Conservation (phyloP, 2,888 invertebrate species). For the Rhagophthalmus giganteus region DNA sequence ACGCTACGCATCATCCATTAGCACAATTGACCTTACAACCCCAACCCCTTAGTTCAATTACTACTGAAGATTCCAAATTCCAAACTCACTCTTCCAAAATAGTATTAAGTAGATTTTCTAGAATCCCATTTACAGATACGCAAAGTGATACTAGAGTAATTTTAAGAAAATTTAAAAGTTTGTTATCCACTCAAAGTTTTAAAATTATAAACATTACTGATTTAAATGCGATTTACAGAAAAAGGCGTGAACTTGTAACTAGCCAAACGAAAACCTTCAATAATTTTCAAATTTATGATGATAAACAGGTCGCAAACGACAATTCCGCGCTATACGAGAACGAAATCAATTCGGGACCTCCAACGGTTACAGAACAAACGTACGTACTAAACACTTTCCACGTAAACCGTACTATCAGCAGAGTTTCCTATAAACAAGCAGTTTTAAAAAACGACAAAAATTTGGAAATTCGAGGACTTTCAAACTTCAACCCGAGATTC, state of each 20-base stretch:
- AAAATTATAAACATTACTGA: slow-evolving; percentile 25
- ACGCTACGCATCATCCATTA: slow-evolving; percentile 41
- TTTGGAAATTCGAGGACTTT: not conserved
- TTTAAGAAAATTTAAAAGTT: slow-evolving; percentile 41
- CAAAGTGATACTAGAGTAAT: slow-evolving; percentile 50
- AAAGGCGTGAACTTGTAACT: slow-evolving; percentile 36
- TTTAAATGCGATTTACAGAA: slow-evolving; percentile 29
- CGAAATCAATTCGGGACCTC: slow-evolving; percentile 2
- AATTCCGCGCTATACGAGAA: slow-evolving; percentile 12
- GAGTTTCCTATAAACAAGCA: not conserved
- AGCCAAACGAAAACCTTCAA: slow-evolving; percentile 28
- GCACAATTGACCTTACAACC: slow-evolving; percentile 40
- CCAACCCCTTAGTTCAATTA: slow-evolving; percentile 32
- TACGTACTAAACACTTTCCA: not conserved
- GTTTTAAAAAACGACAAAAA: not conserved
- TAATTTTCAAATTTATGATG: slow-evolving; percentile 19
- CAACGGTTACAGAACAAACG: not conserved
- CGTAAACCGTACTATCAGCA: not conserved
- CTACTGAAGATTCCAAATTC: slow-evolving; percentile 44
- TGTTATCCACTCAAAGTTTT: slow-evolving; percentile 40
- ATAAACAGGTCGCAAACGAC: slow-evolving; percentile 10
- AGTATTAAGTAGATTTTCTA: slow-evolving; percentile 48
- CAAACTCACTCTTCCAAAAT: slow-evolving; percentile 47
- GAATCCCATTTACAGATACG: slow-evolving; percentile 40
- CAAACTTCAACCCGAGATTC: not conserved